Evolutionary conservation across 2,888 invertebrate species (phyloP).

Genomic region (Loripinus fragilis): DNA sequence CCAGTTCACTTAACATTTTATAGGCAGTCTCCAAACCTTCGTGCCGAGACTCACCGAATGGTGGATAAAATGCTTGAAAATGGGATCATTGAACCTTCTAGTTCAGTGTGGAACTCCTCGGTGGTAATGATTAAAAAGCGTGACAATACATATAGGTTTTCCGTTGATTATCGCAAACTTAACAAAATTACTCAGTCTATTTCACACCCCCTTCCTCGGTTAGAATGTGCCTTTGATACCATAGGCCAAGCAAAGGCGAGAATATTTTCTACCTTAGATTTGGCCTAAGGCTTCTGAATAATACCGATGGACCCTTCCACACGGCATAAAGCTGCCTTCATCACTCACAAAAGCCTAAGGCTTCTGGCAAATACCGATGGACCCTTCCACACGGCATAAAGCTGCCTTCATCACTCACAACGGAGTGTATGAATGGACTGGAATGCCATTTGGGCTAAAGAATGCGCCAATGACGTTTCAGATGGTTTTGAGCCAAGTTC

Average conservation of each 20-base stretch:
- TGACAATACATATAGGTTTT: slow-evolving; percentile 44
- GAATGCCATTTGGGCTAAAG: slow-evolving; percentile 33
- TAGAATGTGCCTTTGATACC: slow-evolving; percentile 52
- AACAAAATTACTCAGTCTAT: slow-evolving; percentile 53
- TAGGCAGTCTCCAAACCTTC: neutral
- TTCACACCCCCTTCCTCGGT: slow-evolving; percentile 51
- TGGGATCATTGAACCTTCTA: slow-evolving; percentile 45
- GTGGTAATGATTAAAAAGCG: slow-evolving; percentile 55
- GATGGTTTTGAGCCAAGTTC: slow-evolving; percentile 50
- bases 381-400: slow-evolving; percentile 34
- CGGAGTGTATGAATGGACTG: slow-evolving; percentile 41
- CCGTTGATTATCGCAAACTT: slow-evolving; percentile 55
- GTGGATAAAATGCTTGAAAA: neutral
- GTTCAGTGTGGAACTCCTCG: slow-evolving; percentile 42
- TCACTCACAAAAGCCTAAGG: too few species aligned
- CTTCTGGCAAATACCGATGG: too few species aligned
- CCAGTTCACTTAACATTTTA: neutral
- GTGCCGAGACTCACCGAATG: too few species aligned
- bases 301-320: slow-evolving; percentile 45
- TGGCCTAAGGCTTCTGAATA: slow-evolving; percentile 44
- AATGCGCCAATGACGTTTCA: slow-evolving; percentile 56
- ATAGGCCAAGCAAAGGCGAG: slow-evolving; percentile 39
- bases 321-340: too few species aligned
- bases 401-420: slow-evolving; percentile 57
- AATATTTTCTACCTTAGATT: slow-evolving; percentile 47